These are phyloP conservation scores for Dipodomys ordii DNA, from an alignment of 2,113 vertebrate species.

Conservation along the genomic window DNA sequence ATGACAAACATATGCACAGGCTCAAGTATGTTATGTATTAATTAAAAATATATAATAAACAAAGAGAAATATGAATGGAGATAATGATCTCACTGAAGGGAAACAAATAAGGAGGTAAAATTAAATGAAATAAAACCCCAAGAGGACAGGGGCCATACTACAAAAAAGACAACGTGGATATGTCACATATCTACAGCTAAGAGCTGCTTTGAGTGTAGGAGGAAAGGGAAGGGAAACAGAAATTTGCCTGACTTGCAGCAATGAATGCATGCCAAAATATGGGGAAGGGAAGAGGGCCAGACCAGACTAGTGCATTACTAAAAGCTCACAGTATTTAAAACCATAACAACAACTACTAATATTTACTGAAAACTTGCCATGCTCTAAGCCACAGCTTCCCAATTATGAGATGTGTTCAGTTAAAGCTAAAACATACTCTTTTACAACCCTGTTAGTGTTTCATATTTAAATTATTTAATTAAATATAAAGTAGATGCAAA, in stretches of 20 bases:
- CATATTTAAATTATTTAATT: conserved; percentile 24
- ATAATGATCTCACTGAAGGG: neutral
- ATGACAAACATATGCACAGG: neutral
- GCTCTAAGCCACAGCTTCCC: conserved; percentile 16
- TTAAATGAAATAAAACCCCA: neutral
- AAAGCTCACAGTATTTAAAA: conserved; percentile 46
- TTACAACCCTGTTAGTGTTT: neutral
- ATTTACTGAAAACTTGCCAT: conserved; percentile 66
- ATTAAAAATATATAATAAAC: neutral
- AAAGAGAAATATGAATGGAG: neutral
- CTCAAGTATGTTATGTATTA: neutral
- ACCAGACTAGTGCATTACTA: neutral
- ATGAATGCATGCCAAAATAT: neutral
- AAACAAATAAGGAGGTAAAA: neutral
- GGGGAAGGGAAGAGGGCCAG: conserved; percentile 33
- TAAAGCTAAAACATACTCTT: conserved; percentile 32
- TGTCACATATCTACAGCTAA: fast-evolving
- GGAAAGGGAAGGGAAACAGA: neutral
- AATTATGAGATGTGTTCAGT: neutral
- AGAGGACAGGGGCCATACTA: neutral
- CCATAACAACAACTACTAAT: conserved; percentile 55
- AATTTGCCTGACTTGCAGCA: neutral
- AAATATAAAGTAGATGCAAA: conserved; percentile 18
- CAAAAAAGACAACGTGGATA: neutral
- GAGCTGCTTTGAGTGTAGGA: neutral